These are phyloP conservation scores for Rhea americana DNA, from an alignment of 2,113 vertebrate genomes.

Conservation along the genomic window DNA sequence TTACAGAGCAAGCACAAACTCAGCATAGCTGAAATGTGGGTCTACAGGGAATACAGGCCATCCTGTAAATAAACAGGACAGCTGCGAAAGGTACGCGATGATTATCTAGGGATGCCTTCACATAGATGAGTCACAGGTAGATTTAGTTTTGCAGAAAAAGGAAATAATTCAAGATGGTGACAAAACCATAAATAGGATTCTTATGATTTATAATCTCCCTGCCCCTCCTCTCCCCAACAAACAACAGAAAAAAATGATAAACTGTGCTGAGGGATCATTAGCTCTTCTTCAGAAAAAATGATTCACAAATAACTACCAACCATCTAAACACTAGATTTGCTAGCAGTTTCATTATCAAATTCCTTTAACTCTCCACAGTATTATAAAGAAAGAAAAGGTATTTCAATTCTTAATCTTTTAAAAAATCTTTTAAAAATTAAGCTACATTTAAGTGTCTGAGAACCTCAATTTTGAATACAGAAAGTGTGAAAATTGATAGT, in stretches of 20 bases:
- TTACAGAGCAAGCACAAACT: background rate
- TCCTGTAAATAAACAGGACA: background rate
- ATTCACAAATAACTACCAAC: background rate
- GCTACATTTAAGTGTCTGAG: background rate
- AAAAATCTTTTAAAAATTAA: background rate
- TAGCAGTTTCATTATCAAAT: background rate
- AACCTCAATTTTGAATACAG: background rate
- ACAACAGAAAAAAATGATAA: background rate
- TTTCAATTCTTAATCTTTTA: background rate
- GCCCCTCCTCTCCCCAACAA: too few relatives aligned
- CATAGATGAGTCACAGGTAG: background rate
- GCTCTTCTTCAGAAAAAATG: background rate
- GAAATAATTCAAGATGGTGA: background rate
- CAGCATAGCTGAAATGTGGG: background rate
- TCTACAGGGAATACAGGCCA: background rate
- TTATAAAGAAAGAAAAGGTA: background rate
- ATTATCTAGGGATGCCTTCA: background rate
- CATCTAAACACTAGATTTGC: background rate
- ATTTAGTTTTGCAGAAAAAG: background rate
- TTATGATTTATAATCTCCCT: background rate
- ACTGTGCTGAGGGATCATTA: background rate
- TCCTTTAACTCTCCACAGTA: background rate
- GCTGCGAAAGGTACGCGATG: background rate
- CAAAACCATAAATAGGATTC: background rate
- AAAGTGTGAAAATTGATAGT: background rate